Base-by-base conservation (phyloP, 2,888 invertebrate genomes). In the Scaptomyza caliginosa region DNA sequence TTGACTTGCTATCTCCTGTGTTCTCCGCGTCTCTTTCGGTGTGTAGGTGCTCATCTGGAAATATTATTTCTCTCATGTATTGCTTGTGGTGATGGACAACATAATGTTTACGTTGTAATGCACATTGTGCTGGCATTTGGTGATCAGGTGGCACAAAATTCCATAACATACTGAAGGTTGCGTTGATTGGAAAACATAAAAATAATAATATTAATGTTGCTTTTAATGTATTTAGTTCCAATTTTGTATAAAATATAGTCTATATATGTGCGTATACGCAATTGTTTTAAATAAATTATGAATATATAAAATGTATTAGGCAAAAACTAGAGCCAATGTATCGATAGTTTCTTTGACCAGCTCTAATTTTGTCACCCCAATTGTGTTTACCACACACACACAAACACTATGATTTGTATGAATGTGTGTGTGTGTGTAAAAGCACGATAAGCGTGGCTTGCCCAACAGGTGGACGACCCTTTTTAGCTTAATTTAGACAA, bases 71-170 rank as follows among this genome's bases (percentile, higher is more conserved):
- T 26, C 39, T 45, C 16, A 24, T 52, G 19, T 13, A 23, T 16
- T 36, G 13, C 30, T 19, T 55, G 34, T 32, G 57, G 43, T 55
- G 66, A 64, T 63, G 57, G 57, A 55, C 65, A 71, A 48, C 77
- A 59, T 66, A 69, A 82, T 82, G 85, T 82, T 82, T 82, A 82
- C 87, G 85, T 86, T 86, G 46, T 52, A 50, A n/a, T 58, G 72
- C 86, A 84, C 80, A 80, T 64, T 84, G 55, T 46, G 24, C 51
- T 57, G 38, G 38, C 28, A 65, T 70, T 50, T 38, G 36, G n/a
- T 7, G 39, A 40, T 21, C 28, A 36, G 13, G 8, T 23, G 23
- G 1, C 28, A 17, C 28, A 45, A 48, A 21, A 17, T 66, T 23
- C 2, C 26, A 10, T 26, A 38, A 34, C 21, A 34, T 23, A 16